Evolutionary conservation across 2,888 invertebrate genomes (phyloP).

Genomic region (Desoria tigrina): DNA sequence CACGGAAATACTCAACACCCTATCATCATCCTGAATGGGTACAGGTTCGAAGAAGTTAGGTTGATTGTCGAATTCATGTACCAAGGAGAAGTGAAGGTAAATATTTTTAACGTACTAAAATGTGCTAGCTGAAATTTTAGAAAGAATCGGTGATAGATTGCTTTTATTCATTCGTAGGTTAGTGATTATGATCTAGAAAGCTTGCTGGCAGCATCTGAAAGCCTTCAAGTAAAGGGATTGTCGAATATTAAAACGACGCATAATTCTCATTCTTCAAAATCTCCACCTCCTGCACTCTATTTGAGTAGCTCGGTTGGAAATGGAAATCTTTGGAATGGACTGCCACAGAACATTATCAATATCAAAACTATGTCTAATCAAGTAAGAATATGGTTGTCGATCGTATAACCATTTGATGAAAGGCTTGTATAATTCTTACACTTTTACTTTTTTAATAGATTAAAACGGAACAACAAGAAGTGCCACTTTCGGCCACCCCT

Average conservation of each 20-base stretch:
- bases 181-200: conserved; percentile 58
- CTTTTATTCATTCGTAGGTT: conserved; percentile 52
- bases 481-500: no score
- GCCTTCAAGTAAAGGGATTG: conserved; percentile 60
- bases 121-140: not conserved
- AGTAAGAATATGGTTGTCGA: no score
- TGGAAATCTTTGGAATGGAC: no score
- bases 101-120: no score
- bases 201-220: conserved; percentile 59
- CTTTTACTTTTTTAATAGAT: no score
- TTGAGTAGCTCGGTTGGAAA: no score
- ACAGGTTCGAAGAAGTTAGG: conserved; percentile 58
- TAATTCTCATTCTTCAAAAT: not conserved
- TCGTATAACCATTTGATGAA: no score
- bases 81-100: conserved; percentile 60
- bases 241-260: conserved; percentile 55
- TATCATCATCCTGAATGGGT: conserved; percentile 59
- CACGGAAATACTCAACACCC: conserved; percentile 58
- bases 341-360: no score
- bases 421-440: no score
- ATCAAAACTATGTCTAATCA: no score
- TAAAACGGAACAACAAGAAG: no score
- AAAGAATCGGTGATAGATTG: not conserved
- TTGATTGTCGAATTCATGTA: conserved; percentile 61
- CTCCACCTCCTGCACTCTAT: no score